phyloP scores from a whole-genome alignment of 1,140 invertebrate genomes.

The Oryctes rhinoceros region DNA sequence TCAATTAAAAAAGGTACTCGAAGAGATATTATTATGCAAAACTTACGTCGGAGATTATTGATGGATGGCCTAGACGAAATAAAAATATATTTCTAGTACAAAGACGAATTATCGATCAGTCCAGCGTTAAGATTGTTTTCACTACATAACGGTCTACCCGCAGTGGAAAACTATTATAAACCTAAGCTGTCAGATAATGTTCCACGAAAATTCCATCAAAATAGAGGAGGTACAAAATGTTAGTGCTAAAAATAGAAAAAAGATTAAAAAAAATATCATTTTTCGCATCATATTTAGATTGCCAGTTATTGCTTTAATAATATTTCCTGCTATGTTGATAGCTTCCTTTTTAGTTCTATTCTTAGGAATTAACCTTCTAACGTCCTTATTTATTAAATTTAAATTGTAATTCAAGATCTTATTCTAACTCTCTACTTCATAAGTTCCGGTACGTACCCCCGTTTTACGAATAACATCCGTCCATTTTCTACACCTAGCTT shows the following conservation, averaged over 20 bases:
- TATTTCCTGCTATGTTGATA: neutral
- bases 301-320: neutral
- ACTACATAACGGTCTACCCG: neutral
- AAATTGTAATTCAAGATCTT: neutral
- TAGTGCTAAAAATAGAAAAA: neutral
- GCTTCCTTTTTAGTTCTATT: neutral
- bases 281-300: neutral
- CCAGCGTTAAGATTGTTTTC: conserved; percentile 23
- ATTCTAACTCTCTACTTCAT: conserved; percentile 6
- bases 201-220: neutral
- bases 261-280: too few relatives aligned
- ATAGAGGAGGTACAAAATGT: neutral
- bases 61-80: conserved; percentile 52
- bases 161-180: too few relatives aligned
- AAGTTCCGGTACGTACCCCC: neutral
- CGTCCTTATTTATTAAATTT: neutral
- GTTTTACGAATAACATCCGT: neutral
- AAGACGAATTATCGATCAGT: conserved; percentile 49
- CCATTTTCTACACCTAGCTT: neutral
- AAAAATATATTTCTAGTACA: conserved; percentile 48
- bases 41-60: too few relatives aligned
- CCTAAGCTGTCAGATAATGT: neutral
- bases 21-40: too few relatives aligned
- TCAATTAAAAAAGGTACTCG: too few relatives aligned
- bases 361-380: neutral